Percentiles rank a stretch among this genome's conserved stretches.
Conservation (phyloP, 2,888 invertebrate species). For the Phaonia tiefii region DNA sequence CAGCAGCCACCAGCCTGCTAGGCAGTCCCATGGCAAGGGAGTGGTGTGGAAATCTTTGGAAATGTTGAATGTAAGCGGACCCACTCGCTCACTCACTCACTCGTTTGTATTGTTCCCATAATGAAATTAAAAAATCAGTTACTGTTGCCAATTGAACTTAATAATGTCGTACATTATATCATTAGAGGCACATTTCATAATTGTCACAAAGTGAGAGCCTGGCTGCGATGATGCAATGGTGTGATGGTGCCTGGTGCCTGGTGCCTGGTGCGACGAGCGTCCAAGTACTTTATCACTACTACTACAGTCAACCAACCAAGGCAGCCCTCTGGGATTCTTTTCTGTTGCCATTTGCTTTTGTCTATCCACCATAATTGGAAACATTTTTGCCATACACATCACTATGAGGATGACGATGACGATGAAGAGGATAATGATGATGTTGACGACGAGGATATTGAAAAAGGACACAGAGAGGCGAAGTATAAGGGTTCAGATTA, state of each 20-base stretch:
- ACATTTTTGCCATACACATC: slow-evolving; percentile 34
- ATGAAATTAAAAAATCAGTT: slow-evolving; percentile 79
- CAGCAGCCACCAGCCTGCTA: slow-evolving; percentile 22
- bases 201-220: slow-evolving; percentile 46
- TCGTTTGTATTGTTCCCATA: slow-evolving; percentile 74
- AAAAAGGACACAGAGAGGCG: not conserved
- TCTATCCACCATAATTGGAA: slow-evolving; percentile 58
- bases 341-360: slow-evolving; percentile 20
- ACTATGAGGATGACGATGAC: not conserved
- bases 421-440: not conserved
- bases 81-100: too few relatives aligned
- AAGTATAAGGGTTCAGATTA: slow-evolving; percentile 53
- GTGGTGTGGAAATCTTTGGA: too few relatives aligned
- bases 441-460: not conserved
- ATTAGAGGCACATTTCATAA: slow-evolving; percentile 66
- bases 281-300: slow-evolving; percentile 7
- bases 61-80: too few relatives aligned
- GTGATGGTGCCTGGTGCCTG: not conserved
- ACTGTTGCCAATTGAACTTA: slow-evolving; percentile 74
- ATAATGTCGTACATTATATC: slow-evolving; percentile 64
- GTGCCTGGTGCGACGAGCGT: not conserved
- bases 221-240: not conserved
- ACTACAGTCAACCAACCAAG: slow-evolving; percentile 26
- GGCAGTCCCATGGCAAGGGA: too few relatives aligned
- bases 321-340: slow-evolving; percentile 57